phyloP scores from a whole-genome alignment of 2,797 vertebrate genomes.

The Streptopelia turtur region DNA sequence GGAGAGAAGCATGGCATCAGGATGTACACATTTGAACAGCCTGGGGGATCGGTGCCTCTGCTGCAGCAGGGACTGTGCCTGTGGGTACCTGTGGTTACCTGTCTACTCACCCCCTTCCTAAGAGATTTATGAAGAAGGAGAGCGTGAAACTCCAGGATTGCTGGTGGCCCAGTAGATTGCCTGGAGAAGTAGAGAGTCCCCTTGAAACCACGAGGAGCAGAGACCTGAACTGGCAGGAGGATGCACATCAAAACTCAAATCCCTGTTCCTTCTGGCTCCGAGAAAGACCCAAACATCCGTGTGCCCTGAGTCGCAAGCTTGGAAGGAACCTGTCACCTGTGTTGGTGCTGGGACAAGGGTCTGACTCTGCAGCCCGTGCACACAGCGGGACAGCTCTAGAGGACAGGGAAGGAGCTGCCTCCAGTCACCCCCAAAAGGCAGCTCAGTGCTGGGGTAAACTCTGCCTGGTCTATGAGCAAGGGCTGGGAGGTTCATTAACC shows the following conservation, averaged over 20 bases:
- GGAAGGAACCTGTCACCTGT: background rate
- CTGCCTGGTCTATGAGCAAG: background rate
- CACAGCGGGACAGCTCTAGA: background rate
- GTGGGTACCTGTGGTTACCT: background rate
- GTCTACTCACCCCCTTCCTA: background rate
- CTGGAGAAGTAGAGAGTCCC: background rate
- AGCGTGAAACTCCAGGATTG: background rate
- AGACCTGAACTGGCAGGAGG: background rate
- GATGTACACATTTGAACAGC: background rate
- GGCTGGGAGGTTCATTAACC: background rate
- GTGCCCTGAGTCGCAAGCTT: background rate
- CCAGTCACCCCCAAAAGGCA: background rate
- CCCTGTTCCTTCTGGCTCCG: background rate
- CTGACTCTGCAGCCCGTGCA: background rate
- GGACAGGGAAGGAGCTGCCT: background rate
- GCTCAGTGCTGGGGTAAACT: background rate
- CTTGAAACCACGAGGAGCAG: background rate
- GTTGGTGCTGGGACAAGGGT: background rate
- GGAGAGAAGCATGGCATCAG: background rate
- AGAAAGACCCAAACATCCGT: accelerated
- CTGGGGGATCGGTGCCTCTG: accelerated
- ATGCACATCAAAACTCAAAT: background rate
- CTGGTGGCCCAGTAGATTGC: background rate
- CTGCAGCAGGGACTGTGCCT: background rate
- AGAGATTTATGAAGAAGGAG: background rate